Evolutionary conservation across 2,888 invertebrate species (phyloP), one percentile per base, ranked within the genome.

Genomic region (Meiosimyza decipiens): DNA sequence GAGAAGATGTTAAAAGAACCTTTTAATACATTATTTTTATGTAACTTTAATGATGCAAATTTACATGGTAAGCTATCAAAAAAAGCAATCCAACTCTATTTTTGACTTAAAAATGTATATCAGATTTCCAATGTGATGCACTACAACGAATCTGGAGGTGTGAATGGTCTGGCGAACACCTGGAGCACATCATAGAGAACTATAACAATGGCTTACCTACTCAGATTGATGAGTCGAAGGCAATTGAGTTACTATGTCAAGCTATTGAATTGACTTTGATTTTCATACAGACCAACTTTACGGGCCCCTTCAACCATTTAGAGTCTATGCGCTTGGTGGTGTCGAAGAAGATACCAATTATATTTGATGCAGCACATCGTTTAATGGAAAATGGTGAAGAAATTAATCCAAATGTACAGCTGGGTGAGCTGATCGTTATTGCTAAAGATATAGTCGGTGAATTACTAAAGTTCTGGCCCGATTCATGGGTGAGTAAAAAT

Each of bases 241-340:
- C 76, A 0, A 40, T 71, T 1, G 40, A 75, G 11, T 69, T 81
- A 11, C 51, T 81, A 1, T 75, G 91, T 68, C 76, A 81, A 28
- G 93, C 91, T 3, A 88, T 94, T 18, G 89, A 92, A 52, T 89
- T 92, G 77, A 87, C 95, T 47, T 88, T 93, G 66, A 89, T 90
- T 40, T 97, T 96, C 87, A 90, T 94, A 70, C 93, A 95, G 84
- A 89, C 89, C 69, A 97, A 97, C 87, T 96, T 95, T 90, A 92
- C 92, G 66, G 94, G 96, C 0, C 94, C 95, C 9, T 83, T 84
- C 57, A 74, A 79, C 22, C 79, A 80, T 60, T 9, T 80, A 7
- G 40, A 67, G 13, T 68, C 71, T 1, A 78, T 80, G 51, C 71
- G 71, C n/a, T 74, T 77, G 63, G 72, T 79, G 73, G n/a, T 82